Evolutionary conservation across 1,140 invertebrate genomes (phyloP), one percentile per base, ranked within the genome.

Genomic region (Temnothorax curvispinosus): DNA sequence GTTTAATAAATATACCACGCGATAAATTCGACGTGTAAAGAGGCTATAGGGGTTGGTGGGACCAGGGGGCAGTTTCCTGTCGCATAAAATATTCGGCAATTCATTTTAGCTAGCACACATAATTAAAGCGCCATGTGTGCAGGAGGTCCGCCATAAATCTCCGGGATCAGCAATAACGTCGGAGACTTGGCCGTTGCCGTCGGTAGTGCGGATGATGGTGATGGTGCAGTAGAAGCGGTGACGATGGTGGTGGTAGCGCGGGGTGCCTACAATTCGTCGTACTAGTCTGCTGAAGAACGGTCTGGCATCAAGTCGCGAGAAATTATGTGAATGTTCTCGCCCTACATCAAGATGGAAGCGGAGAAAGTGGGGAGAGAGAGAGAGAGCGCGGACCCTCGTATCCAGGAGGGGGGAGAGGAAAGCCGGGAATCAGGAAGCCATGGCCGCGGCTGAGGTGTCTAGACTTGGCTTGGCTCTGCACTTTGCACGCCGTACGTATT

Each of bases 111-210:
- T 84, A 91, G 88, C 90, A 82, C 77, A 93, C 94, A 95, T 94
- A 95, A 95, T 95, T 95, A 95, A 95, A 95, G 94, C 93, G 86
- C 94, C 94, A 94, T 92, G 94, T 94, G 94, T 94, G 93, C 92
- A 87, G 89, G 92, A 94, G 93, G 91, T 93, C 92, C 87, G 74
- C 92, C 89, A 94, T 95, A 95, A 95, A 95, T 95, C 94, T 93
- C 91, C 78, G 75, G 92, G 92, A 95, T 95, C 94, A 94, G 94
- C 93, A 95, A 95, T 95, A 95, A 95, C 92, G 94, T 93, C 92
- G 92, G 92, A 91, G 91, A 93, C 93, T 93, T 91, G 92, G 88
- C 90, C 87, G 88, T 89, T 88, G 89, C 88, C 87, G 81, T 85
- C 82, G 85, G 78, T 75, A 85, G 86, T 76, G 80, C 76, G 88